Conservation (phyloP, 2,113 vertebrate genomes). For the Danionella cerebrum region DNA sequence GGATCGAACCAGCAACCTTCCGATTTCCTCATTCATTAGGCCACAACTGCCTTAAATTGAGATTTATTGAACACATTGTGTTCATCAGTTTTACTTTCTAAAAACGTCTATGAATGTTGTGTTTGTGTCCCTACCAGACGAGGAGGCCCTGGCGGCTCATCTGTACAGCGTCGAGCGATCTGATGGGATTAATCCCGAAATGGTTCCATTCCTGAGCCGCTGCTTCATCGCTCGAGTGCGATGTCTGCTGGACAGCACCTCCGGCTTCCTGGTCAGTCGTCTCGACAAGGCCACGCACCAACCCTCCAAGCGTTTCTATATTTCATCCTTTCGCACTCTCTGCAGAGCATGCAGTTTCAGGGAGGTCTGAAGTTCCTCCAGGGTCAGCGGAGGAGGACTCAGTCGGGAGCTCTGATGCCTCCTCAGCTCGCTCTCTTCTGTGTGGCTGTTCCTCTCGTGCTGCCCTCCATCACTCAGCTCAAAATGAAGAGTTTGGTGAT, state of each 20-base stretch:
- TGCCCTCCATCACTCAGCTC: conserved; percentile 62
- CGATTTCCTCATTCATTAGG: no score
- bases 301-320: no score
- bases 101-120: neutral
- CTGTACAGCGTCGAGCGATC: conserved; percentile 64
- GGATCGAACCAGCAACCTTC: no score
- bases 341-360: conserved; percentile 81
- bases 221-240: conserved; percentile 76
- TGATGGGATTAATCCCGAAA: conserved; percentile 54
- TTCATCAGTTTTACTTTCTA: no score
- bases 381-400: conserved; percentile 72
- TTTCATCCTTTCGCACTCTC: neutral
- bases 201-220: conserved; percentile 72
- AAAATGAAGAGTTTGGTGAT: conserved; percentile 62
- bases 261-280: conserved; percentile 77
- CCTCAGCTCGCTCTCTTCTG: conserved; percentile 79
- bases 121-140: conserved; percentile 52
- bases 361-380: conserved; percentile 79
- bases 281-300: no score
- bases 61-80: no score
- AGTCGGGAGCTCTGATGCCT: conserved; percentile 60
- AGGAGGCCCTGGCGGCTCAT: conserved; percentile 61
- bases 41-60: no score
- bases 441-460: conserved; percentile 67
- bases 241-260: conserved; percentile 80